Base-by-base conservation (phyloP, 2,113 vertebrate genomes). In the Hyperoodon ampullatus region DNA sequence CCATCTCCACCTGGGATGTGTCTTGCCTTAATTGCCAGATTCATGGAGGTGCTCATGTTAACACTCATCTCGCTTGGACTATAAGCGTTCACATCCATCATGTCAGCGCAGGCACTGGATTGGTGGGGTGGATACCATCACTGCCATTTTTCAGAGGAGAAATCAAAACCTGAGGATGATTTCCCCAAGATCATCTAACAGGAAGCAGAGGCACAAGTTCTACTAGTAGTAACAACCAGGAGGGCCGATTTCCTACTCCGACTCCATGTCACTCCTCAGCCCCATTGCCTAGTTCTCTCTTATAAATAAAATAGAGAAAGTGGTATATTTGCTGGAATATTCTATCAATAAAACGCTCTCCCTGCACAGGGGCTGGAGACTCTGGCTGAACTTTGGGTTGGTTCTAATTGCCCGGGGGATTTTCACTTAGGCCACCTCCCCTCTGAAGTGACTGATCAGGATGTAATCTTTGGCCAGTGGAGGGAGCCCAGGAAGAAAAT, bases 181-280 rank as follows among this genome's bases (percentile, higher is more conserved):
- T 47, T 28, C 24, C 26, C 26, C 6, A 30, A 65, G 60, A 26
- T 33, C 68, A 35, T 26, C 53, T 39, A 68, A 18, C 7, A 28
- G 3, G 55, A 50, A 92, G n/a, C 53, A 70, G 44, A 55, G n/a
- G 50, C 39, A 11, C 30, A 1, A 1, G 23, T 13, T 84, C 35
- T 63, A 13, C 33, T 3, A 35, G 14, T 1, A 63, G 24, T 1
- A 68, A 33, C 19, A 71, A 0, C 21, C 1, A 21, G 60, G 1
- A 3, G 23, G 5, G 8, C 23, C 11, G 18, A 33, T 21, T 47
- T 55, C 55, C 23, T 8, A 30, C 19, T 60, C 70, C 8, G 35
- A 35, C 19, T n/a, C 44, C 30, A 24, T 0, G 50, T 3, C 80
- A 84, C 18, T 75, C n/a, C 66, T 88, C 28, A 65, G 55, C 44